phyloP scores from a whole-genome alignment of 2,888 invertebrate species.

The Acronicta alni region DNA sequence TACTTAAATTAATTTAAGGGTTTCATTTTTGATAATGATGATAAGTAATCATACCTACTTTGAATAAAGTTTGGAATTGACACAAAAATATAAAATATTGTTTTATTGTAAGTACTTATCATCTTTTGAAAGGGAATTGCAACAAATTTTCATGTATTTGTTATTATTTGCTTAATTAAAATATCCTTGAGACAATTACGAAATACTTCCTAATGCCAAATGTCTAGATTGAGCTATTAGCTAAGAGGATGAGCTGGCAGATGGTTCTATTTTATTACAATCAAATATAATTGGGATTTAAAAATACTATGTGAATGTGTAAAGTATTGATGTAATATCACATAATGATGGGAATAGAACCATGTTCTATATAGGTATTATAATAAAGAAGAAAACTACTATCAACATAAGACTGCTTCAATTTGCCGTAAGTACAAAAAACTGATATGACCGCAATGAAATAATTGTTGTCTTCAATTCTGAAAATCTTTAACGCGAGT shows the following conservation, averaged over 20 bases:
- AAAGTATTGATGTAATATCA: no score
- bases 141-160: neutral
- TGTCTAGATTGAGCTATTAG: constrained; percentile 45
- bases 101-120: neutral
- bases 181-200: constrained; percentile 35
- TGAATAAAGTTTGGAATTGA: neutral
- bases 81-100: neutral
- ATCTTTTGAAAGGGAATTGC: neutral
- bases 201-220: constrained; percentile 49
- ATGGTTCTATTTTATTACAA: constrained; percentile 21
- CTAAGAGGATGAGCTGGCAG: constrained; percentile 31
- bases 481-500: no score
- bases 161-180: constrained; percentile 5
- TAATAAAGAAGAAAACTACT: no score
- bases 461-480: no score
- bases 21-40: neutral
- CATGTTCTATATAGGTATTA: no score
- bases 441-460: no score
- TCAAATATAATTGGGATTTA: neutral
- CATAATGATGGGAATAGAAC: no score
- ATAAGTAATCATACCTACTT: neutral
- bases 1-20: neutral
- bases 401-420: no score
- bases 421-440: no score
- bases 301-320: no score